Conservation (phyloP, 1,140 invertebrate genomes). For the Drosophila pallidifrons region DNA sequence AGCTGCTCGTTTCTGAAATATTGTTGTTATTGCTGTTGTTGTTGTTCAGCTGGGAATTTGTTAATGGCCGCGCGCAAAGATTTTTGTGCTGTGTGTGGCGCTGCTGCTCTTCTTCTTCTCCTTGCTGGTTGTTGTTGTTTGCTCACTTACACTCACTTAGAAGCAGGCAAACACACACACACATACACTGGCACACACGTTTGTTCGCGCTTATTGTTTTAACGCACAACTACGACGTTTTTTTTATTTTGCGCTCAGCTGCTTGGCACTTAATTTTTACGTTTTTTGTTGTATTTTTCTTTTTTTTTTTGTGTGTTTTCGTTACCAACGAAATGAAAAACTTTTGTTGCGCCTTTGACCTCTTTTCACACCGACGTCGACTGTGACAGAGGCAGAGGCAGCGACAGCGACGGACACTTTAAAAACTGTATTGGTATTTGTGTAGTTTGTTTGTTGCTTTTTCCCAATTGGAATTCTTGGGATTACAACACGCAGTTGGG, state of each 20-base stretch:
- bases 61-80: slow-evolving; percentile 58
- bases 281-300: slow-evolving; percentile 41
- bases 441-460: slow-evolving; percentile 36
- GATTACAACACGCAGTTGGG: slow-evolving; percentile 60
- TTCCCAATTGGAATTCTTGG: slow-evolving; percentile 30
- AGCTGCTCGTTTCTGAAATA: slow-evolving; percentile 13
- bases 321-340: slow-evolving; percentile 55
- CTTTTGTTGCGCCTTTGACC: slow-evolving; percentile 80
- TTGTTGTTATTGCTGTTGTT: slow-evolving; percentile 39
- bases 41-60: slow-evolving; percentile 40
- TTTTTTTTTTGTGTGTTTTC: slow-evolving; percentile 42
- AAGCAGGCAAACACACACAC: slow-evolving; percentile 35
- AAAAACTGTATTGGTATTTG: slow-evolving; percentile 46
- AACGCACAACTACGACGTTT: slow-evolving; percentile 80
- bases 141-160: slow-evolving; percentile 56
- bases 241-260: slow-evolving; percentile 74
- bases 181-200: slow-evolving; percentile 11
- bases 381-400: slow-evolving; percentile 30
- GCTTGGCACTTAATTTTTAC: slow-evolving; percentile 63
- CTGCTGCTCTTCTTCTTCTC: slow-evolving; percentile 32
- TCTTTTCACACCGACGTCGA: slow-evolving; percentile 69
- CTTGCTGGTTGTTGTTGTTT: slow-evolving; percentile 60
- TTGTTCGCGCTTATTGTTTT: slow-evolving; percentile 68
- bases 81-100: slow-evolving; percentile 42
- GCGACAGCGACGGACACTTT: slow-evolving; percentile 31